These are phyloP conservation scores for Dusona sp. DNA, from an alignment of 2,888 invertebrate species.

Conservation along the genomic window DNA sequence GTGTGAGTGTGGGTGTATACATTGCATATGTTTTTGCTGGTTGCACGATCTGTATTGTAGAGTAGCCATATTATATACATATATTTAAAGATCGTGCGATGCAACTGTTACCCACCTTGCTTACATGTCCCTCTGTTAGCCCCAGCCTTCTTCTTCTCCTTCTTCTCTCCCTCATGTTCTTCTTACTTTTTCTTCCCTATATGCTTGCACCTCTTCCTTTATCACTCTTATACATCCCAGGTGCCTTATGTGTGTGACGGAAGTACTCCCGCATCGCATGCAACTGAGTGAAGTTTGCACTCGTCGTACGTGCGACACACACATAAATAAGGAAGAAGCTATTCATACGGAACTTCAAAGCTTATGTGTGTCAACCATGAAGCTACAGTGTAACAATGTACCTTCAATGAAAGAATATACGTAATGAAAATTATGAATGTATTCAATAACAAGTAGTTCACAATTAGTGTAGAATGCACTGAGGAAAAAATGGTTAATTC, in stretches of 20 bases:
- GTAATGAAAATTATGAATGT: background rate
- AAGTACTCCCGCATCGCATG: slow-evolving; percentile 59
- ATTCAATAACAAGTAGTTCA: background rate
- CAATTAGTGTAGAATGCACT: too few species aligned
- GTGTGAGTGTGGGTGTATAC: background rate
- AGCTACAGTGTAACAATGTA: slow-evolving; percentile 11
- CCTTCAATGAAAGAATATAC: background rate
- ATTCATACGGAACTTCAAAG: background rate
- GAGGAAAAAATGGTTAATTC: background rate
- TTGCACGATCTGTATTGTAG: slow-evolving; percentile 38
- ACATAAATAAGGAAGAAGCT: slow-evolving; percentile 58
- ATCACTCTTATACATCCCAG: slow-evolving; percentile 33
- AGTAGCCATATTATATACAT: slow-evolving; percentile 34
- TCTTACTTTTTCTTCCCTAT: slow-evolving; percentile 1
- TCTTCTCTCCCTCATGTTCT: background rate
- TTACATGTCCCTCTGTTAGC: slow-evolving; percentile 64
- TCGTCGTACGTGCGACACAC: slow-evolving; percentile 61
- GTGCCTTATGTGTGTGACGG: slow-evolving; percentile 22
- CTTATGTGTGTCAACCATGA: slow-evolving; percentile 7
- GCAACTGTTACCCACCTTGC: slow-evolving; percentile 68
- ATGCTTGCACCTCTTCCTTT: slow-evolving; percentile 22
- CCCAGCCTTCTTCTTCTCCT: background rate
- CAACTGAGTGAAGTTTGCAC: slow-evolving; percentile 59
- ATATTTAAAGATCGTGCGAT: slow-evolving; percentile 63
- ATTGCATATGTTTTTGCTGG: slow-evolving; percentile 19